Base-by-base conservation (phyloP, 2,888 invertebrate genomes). In the Frankliniella fusca region DNA sequence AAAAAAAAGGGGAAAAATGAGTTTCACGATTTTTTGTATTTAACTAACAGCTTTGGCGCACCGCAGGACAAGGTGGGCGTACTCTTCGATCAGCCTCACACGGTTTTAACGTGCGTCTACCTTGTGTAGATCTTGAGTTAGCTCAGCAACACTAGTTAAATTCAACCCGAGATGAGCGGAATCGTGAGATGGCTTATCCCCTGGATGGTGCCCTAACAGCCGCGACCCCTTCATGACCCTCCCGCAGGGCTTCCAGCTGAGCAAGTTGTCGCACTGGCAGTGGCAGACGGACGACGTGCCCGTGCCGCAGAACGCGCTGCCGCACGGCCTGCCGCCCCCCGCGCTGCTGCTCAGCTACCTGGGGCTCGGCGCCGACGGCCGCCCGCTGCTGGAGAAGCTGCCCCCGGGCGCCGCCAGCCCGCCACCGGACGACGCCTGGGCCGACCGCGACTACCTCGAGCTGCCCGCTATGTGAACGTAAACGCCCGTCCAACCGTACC, bases 391-490 rank as follows among this genome's bases (percentile, higher is more conserved):
- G 0, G 89, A 89, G 49, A 89, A 90, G 8, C 87, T 93, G 81
- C 88, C 90, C 28, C 89, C 90, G 48, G 84, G 84, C 11, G 87
- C 88, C 61, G 86, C 89, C n/a, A 88, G 88, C 7, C 89, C 90
- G 8, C 90, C 91, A 80, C 88, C 89, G 0, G 91, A 92, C 83
- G 88, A 89, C 81, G 90, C 92, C 84, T 93, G 93, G 93, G 91
- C 92, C 86, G 92, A 92, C 70, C 87, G 90, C 28, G 94, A 94
- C 88, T 94, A 93, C 86, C 87, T 93, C 5, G 92, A 93, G 85
- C 86, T 93, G 83, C 90, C 90, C 9, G 76, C 50, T 18, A 81
- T 27, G 27, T 70, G 70, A 76, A 10, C 38, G 38, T 5, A n/a
- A n/a, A n/a, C 38, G 38, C 38, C 38, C 38, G 38, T 2, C 38